These are phyloP conservation scores for Theretra japonica DNA, from an alignment of 2,888 invertebrate genomes.

Conservation along the genomic window DNA sequence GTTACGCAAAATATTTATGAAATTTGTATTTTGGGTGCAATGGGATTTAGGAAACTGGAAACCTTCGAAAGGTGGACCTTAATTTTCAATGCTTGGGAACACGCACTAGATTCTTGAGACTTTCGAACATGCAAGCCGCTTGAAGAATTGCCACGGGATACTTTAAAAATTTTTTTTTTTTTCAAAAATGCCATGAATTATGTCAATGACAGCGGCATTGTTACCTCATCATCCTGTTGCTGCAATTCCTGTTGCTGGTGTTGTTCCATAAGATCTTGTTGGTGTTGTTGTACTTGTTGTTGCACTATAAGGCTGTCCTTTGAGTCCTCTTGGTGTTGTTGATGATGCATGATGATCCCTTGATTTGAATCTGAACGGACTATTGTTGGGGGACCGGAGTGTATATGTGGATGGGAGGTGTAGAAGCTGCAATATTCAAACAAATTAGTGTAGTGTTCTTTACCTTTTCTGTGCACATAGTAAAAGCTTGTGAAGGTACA, in stretches of 20 bases:
- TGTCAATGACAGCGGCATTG: not conserved
- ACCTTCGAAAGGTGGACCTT: no score
- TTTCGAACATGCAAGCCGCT: no score
- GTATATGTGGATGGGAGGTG: conserved; percentile 76
- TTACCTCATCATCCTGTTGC: conserved; percentile 79
- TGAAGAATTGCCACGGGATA: no score
- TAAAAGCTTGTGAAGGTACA: not conserved
- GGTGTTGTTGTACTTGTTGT: conserved; percentile 80
- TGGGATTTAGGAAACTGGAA: no score
- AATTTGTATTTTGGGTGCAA: no score
- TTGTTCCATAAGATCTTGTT: conserved; percentile 79
- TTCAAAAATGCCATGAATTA: not conserved
- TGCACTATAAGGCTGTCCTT: conserved; percentile 80
- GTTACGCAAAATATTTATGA: no score
- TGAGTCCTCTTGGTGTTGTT: conserved; percentile 78
- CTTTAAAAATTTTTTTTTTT: not conserved
- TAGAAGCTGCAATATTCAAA: conserved; percentile 69
- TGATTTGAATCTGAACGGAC: conserved; percentile 77
- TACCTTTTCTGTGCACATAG: not conserved
- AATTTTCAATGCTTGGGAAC: no score
- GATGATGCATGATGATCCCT: conserved; percentile 78
- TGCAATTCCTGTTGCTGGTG: conserved; percentile 78
- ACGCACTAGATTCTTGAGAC: no score
- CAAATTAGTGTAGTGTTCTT: not conserved
- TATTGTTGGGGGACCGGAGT: conserved; percentile 77